These are phyloP conservation scores for Mamestra brassicae DNA, from an alignment of 2,888 invertebrate genomes.

Conservation along the genomic window DNA sequence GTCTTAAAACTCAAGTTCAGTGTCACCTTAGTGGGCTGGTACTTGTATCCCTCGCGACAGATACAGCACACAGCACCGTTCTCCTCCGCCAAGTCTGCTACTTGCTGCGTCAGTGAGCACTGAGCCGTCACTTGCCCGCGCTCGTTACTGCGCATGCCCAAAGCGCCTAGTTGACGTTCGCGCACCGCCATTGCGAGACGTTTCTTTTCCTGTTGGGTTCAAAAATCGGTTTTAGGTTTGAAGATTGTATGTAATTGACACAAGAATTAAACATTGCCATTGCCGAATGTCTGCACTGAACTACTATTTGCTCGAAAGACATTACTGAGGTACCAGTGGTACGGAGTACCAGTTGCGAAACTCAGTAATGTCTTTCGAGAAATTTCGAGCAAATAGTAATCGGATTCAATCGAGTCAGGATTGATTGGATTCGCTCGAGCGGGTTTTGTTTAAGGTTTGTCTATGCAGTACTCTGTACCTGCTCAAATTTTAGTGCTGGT, in stretches of 20 bases:
- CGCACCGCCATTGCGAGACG: slow-evolving; percentile 99
- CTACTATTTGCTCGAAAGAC: no score
- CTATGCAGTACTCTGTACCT: no score
- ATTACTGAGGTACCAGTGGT: no score
- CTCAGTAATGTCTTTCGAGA: no score
- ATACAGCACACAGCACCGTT: slow-evolving; percentile 99
- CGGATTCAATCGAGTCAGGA: no score
- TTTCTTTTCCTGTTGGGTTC: slow-evolving; percentile 95
- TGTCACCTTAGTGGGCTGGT: slow-evolving; percentile 95
- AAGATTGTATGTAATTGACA: not conserved
- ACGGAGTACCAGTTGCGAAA: no score
- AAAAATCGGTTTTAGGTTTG: not conserved
- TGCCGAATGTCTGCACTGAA: no score
- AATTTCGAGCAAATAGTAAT: no score
- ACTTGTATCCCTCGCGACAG: slow-evolving; percentile 99
- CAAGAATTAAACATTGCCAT: no score
- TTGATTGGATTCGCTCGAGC: no score
- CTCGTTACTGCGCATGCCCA: slow-evolving; percentile 99
- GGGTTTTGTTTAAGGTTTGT: no score
- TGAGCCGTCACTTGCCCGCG: slow-evolving; percentile 99
- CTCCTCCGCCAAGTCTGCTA: slow-evolving; percentile 98
- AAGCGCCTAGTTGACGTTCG: slow-evolving; percentile 98
- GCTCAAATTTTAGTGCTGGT: no score
- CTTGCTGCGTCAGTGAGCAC: slow-evolving; percentile 97
- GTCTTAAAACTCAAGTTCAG: not conserved